phyloP scores from a whole-genome alignment of 2,888 invertebrate genomes.

The Agrotis puta region DNA sequence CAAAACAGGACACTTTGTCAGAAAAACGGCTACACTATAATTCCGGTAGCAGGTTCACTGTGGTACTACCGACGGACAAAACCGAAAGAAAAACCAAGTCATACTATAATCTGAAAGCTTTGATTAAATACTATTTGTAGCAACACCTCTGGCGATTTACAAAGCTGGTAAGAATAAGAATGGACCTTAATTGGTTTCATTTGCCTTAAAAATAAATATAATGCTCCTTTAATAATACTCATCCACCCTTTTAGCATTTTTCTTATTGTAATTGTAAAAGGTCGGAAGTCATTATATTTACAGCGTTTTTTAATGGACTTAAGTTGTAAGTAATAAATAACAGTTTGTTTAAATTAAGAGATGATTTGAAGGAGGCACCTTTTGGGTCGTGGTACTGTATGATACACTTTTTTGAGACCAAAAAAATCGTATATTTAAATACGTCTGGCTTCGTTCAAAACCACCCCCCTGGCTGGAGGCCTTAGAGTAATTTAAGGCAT shows the following conservation, averaged over 20 bases:
- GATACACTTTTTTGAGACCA: too few species aligned
- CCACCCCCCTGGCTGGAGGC: too few species aligned
- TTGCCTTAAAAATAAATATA: conserved; percentile 19
- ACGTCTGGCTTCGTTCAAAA: too few species aligned
- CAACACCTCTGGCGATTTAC: background rate
- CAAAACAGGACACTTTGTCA: too few species aligned
- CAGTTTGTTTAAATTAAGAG: conserved; percentile 28
- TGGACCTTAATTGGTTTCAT: conserved; percentile 28
- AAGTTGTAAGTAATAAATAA: conserved; percentile 27
- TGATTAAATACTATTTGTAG: conserved; percentile 18
- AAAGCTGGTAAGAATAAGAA: conserved; percentile 2
- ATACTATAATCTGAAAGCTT: background rate
- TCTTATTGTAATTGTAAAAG: conserved; percentile 24
- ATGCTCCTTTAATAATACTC: conserved; percentile 15
- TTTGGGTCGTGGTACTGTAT: too few species aligned
- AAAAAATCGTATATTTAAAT: too few species aligned
- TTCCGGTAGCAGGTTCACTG: background rate
- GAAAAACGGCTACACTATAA: too few species aligned
- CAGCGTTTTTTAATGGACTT: conserved; percentile 39
- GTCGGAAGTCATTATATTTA: conserved; percentile 39
- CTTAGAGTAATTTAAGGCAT: too few species aligned
- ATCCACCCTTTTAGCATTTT: conserved; percentile 44
- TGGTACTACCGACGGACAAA: background rate
- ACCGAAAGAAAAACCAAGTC: background rate
- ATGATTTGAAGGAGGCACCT: background rate